Evolutionary conservation across 2,797 vertebrate species (phyloP), one percentile per base, ranked within the genome.

Genomic region (Pangasius mekongensis): DNA sequence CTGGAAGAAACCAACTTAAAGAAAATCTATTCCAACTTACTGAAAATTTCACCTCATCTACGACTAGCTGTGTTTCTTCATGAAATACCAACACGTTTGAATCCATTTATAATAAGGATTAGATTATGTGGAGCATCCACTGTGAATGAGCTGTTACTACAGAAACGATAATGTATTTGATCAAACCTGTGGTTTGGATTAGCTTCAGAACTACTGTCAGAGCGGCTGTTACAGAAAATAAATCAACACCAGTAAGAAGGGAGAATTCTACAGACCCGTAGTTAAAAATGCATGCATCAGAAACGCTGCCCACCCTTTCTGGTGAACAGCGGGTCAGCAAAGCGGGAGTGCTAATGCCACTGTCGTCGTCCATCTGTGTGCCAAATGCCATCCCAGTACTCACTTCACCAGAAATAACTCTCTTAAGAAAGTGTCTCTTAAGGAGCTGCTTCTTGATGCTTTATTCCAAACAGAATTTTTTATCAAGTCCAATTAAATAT

Each of bases 351-450:
- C 88, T 85, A 86, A 86, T 86, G 67, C 89, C 89, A 90, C 73
- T 78, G 90, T 90, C 87, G 62, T 83, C 85, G 62, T 87, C 89
- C 90, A 89, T 90, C 87, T 92, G 90, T 27, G 39, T 89, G 88
- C 88, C 88, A 89, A 89, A 77, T 67, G 58, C 43, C 85, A 39
- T 7, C 56, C 36, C 60, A 47, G 81, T 83, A 64, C 33, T 64
- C 47, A 78, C 47, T 13, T 47, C 43, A 69, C 52, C 74, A 66
- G 52, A 67, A 85, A 86, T n/a, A 56, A 82, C 52, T 87, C 84
- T 88, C 76, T 85, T 84, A 87, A 88, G 89, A 85, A 78, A 82
- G 64, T 16, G 77, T 20, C 20, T 83, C 18, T n/a, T 83, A 47
- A 36, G 47, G 58, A 69, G 14, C 85, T 67, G 27, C 82, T 69